Evolutionary conservation across 2,888 invertebrate species (phyloP), one percentile per base, ranked within the genome.

Genomic region (Heliothis peltigera): DNA sequence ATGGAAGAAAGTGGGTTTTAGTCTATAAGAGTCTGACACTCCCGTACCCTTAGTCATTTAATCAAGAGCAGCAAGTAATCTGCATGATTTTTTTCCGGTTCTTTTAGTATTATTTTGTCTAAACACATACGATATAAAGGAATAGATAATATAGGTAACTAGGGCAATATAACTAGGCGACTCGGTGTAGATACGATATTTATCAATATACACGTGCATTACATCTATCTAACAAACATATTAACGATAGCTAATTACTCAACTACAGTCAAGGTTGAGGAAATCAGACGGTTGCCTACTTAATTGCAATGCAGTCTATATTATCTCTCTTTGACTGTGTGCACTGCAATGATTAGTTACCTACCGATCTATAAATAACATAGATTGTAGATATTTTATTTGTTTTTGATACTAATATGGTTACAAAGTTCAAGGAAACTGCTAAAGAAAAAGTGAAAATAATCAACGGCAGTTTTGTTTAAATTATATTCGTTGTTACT

Each of bases 201-300:
- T 70, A 70, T 70, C 58, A 64, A 52, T 46, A 59, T 47, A 22
- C 54, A 57, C 53, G 64, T 75, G 51, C 49, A 56, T 49, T 55
- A 39, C 48, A 57, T 70, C 55, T 55, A 80, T 39, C 46, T 55
- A 59, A 21, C 70, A 77, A 74, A 7, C 25, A 32, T 70, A 32
- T 70, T 70, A 68, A 55, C 55, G 39, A 67, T 73, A 18, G 54
- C 46, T 68, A 70, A 70, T 80, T 77, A 78, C 62, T 68, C 67
- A 70, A 78, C 66, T 62, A 74, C 64, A 66, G 60, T 66, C 74
- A 79, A 81, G 80, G 80, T 71, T 63, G 70, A 66, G 70, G 74
- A 77, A 80, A 81, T 81, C 79, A 65, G 74, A 49, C 69, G 46
- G 61, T 51, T 60, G 64, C 46, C 60, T 69, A 67, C 61, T 55